Evolutionary conservation across 2,888 invertebrate genomes (phyloP).

Genomic region (Oegoconia quadripuncta): DNA sequence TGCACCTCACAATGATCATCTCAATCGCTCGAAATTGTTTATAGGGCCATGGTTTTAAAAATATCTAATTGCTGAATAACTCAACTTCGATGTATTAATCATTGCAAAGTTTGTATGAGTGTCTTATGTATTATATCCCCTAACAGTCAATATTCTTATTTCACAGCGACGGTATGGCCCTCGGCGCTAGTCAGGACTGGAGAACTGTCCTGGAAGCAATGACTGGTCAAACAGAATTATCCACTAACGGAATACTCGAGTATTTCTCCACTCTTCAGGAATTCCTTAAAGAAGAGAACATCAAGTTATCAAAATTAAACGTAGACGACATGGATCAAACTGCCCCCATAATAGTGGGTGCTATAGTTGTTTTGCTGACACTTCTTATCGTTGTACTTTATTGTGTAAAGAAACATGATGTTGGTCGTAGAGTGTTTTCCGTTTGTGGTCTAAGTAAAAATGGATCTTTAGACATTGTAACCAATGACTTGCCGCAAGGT

Average conservation of each 20-base stretch:
- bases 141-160: too few species aligned
- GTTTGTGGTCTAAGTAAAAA: constrained; percentile 64
- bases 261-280: constrained; percentile 56
- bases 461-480: constrained; percentile 66
- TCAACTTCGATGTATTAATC: too few species aligned
- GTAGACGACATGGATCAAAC: constrained; percentile 57
- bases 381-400: constrained; percentile 58
- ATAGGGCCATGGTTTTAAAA: too few species aligned
- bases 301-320: constrained; percentile 33
- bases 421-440: constrained; percentile 48
- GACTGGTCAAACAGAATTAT: constrained; percentile 63
- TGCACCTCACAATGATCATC: too few species aligned
- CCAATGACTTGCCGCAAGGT: constrained; percentile 50
- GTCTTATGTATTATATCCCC: too few species aligned
- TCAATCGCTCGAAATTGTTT: too few species aligned
- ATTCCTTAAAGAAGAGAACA: constrained; percentile 50
- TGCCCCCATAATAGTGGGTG: constrained; percentile 61
- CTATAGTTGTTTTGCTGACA: constrained; percentile 52
- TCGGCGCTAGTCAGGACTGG: constrained; percentile 70
- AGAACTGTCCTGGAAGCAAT: constrained; percentile 57
- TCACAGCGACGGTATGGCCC: constrained; percentile 67
- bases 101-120: too few species aligned
- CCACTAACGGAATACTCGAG: constrained; percentile 57
- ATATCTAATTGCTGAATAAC: too few species aligned
- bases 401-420: constrained; percentile 57